Conservation (phyloP, 2,888 invertebrate species). For the Protodeltote pygarga region DNA sequence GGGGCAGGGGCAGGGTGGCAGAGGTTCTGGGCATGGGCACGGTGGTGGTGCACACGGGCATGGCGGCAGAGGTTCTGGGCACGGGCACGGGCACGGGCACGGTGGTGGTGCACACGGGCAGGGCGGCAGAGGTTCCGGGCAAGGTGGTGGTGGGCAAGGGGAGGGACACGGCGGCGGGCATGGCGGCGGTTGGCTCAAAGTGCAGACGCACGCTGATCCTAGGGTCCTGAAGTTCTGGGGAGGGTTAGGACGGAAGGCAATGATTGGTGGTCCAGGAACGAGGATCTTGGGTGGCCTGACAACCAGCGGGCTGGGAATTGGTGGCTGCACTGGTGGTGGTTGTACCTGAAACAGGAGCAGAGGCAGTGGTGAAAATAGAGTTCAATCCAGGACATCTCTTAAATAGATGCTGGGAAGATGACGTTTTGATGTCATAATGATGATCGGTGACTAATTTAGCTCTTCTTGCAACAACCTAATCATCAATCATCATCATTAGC, state of each 20-base stretch:
- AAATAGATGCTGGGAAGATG: too few relatives aligned
- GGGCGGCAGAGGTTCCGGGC: constrained; percentile 6
- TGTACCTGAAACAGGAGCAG: constrained; percentile 71
- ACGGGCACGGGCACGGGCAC: constrained; percentile 4
- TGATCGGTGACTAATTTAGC: too few relatives aligned
- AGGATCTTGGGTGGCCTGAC: constrained; percentile 68
- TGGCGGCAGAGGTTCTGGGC: constrained; percentile 2
- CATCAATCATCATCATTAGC: too few relatives aligned
- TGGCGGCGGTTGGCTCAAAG: background rate
- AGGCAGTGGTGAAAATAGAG: too few relatives aligned
- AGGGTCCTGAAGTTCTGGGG: constrained; percentile 60
- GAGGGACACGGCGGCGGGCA: constrained; percentile 6
- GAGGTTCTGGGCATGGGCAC: constrained; percentile 3
- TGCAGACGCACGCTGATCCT: constrained; percentile 55
- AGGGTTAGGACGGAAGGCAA: constrained; percentile 69
- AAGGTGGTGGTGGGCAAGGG: constrained; percentile 8
- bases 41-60: constrained; percentile 16
- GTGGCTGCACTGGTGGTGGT: constrained; percentile 61
- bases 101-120: constrained; percentile 17
- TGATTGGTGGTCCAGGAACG: constrained; percentile 67
- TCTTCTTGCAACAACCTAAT: too few relatives aligned
- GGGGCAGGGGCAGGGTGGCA: background rate
- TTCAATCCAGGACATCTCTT: too few relatives aligned
- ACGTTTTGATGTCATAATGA: too few relatives aligned
- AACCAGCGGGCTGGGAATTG: constrained; percentile 58